Evolutionary conservation across 2,888 invertebrate species (phyloP).

Genomic region (Petrophora chlorosata): DNA sequence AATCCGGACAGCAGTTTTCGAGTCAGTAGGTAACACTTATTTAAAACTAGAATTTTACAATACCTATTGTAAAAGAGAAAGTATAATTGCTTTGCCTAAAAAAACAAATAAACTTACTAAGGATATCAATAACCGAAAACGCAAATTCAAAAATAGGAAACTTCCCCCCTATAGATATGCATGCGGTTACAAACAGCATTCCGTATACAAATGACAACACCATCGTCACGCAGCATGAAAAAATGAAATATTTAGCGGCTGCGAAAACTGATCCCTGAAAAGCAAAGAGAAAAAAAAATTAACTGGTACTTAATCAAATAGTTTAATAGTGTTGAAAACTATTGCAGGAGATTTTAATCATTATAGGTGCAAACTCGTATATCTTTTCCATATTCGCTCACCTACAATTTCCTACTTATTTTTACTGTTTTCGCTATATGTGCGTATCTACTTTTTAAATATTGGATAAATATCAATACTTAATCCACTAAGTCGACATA

Average conservation of each 20-base stretch:
- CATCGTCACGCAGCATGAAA: slow-evolving; percentile 43
- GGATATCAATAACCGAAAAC: slow-evolving; percentile 54
- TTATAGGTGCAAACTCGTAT: too few species aligned
- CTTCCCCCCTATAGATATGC: slow-evolving; percentile 49
- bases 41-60: too few species aligned
- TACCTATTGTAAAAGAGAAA: too few species aligned
- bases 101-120: slow-evolving; percentile 45
- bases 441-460: too few species aligned
- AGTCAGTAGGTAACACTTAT: too few species aligned
- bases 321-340: neutral
- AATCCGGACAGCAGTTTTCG: too few species aligned
- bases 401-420: too few species aligned
- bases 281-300: slow-evolving; percentile 1
- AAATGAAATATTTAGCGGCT: slow-evolving; percentile 44
- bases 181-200: slow-evolving; percentile 52
- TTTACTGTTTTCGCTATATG: too few species aligned
- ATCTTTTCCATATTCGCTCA: too few species aligned
- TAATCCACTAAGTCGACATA: too few species aligned
- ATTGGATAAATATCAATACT: too few species aligned
- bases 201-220: slow-evolving; percentile 54
- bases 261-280: slow-evolving; percentile 48
- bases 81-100: neutral
- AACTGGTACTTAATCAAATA: neutral
- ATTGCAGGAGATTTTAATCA: neutral
- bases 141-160: slow-evolving; percentile 62